phyloP scores from a whole-genome alignment of 2,888 invertebrate genomes.

The Diplazon laetatorius region DNA sequence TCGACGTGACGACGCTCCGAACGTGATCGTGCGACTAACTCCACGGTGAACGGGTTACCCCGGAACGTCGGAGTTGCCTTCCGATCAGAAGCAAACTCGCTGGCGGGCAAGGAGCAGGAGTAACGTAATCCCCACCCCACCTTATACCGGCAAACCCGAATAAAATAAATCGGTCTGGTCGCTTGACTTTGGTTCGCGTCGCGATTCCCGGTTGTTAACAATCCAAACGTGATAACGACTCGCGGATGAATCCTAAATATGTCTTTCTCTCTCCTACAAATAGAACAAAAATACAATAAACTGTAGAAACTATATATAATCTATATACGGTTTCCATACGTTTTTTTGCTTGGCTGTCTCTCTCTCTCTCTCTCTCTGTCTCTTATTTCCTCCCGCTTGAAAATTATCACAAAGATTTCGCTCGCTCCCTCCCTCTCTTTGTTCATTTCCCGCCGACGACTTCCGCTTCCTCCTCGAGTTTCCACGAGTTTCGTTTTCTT shows the following conservation, averaged over 20 bases:
- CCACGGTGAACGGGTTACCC: slow-evolving; percentile 72
- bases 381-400: no score
- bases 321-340: no score
- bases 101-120: slow-evolving; percentile 18
- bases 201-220: no score
- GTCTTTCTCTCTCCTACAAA: no score
- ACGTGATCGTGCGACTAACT: slow-evolving; percentile 80
- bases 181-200: slow-evolving; percentile 64
- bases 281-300: no score
- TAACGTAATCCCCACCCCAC: slow-evolving; percentile 61
- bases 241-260: slow-evolving; percentile 39
- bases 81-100: slow-evolving; percentile 46
- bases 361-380: no score
- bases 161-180: slow-evolving; percentile 75
- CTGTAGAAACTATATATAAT: no score
- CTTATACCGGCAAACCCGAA: slow-evolving; percentile 66
- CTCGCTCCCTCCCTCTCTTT: slow-evolving; percentile 12
- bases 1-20: slow-evolving; percentile 77
- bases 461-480: slow-evolving; percentile 58
- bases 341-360: no score
- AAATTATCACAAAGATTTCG: no score
- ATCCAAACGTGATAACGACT: slow-evolving; percentile 19
- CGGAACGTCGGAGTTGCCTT: slow-evolving; percentile 73
- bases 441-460: slow-evolving; percentile 31
- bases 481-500: slow-evolving; percentile 20